Conservation (phyloP, 2,888 invertebrate species). For the Scaptomyza caliginosa region DNA sequence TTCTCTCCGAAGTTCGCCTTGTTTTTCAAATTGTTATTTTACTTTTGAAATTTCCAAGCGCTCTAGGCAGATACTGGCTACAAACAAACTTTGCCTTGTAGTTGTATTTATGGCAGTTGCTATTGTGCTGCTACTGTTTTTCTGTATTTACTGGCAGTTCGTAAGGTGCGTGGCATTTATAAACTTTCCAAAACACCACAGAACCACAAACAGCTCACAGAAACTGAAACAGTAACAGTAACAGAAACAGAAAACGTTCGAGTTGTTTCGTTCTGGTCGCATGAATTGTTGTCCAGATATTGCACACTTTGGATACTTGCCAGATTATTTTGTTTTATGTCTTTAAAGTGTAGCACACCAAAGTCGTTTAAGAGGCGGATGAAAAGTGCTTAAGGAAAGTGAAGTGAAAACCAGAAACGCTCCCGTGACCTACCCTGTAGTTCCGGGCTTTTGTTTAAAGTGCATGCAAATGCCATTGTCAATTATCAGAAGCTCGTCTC, state of each 20-base stretch:
- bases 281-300: constrained; percentile 22
- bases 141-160: constrained; percentile 6
- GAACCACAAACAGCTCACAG: constrained; percentile 2
- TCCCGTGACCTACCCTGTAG: constrained; percentile 99
- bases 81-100: constrained; percentile 53
- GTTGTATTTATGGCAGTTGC: constrained; percentile 74
- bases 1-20: constrained; percentile 52
- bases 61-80: constrained; percentile 61
- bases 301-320: constrained; percentile 31
- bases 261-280: neutral
- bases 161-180: constrained; percentile 57
- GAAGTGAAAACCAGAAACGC: constrained; percentile 82
- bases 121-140: constrained; percentile 22
- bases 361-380: too few relatives aligned
- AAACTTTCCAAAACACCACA: constrained; percentile 32
- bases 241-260: neutral
- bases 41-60: constrained; percentile 65
- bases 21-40: constrained; percentile 75
- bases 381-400: neutral
- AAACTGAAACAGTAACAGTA: neutral
- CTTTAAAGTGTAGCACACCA: neutral
- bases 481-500: constrained; percentile 98
- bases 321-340: constrained; percentile 49
- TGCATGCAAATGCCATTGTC: constrained; percentile 75
- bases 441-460: constrained; percentile 99